These are phyloP conservation scores for Charina bottae DNA, from an alignment of 2,113 vertebrate genomes.

Conservation along the genomic window DNA sequence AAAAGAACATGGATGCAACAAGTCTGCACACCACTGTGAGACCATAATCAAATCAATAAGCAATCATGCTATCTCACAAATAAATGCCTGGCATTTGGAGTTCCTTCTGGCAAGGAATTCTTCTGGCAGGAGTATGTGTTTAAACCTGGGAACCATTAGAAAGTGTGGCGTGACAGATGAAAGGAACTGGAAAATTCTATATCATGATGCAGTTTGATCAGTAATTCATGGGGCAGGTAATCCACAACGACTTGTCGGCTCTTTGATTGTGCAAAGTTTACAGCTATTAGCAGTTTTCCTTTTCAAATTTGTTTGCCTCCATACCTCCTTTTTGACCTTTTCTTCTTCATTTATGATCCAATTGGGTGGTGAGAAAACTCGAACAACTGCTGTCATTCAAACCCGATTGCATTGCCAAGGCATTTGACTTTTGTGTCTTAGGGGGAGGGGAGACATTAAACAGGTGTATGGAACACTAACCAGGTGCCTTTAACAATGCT, in stretches of 20 bases:
- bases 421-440: conserved; percentile 81
- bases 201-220: conserved; percentile 77
- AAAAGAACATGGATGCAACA: background rate
- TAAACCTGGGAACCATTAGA: conserved; percentile 77
- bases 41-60: conserved; percentile 62
- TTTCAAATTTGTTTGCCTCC: conserved; percentile 85
- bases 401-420: conserved; percentile 73
- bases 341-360: conserved; percentile 87
- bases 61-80: conserved; percentile 53
- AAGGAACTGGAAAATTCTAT: conserved; percentile 81
- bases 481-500: conserved; percentile 81
- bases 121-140: conserved; percentile 61
- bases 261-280: conserved; percentile 82
- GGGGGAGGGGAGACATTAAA: conserved; percentile 72
- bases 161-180: conserved; percentile 75
- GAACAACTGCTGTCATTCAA: conserved; percentile 82
- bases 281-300: conserved; percentile 86
- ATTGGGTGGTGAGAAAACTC: conserved; percentile 81
- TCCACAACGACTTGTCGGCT: conserved; percentile 78
- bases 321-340: conserved; percentile 85
- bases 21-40: background rate
- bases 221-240: conserved; percentile 82
- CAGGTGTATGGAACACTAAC: conserved; percentile 84
- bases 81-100: conserved; percentile 54
- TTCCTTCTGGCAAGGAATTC: conserved; percentile 57